phyloP scores from a whole-genome alignment of 2,797 vertebrate species.

The Periophthalmus magnuspinnatus region DNA sequence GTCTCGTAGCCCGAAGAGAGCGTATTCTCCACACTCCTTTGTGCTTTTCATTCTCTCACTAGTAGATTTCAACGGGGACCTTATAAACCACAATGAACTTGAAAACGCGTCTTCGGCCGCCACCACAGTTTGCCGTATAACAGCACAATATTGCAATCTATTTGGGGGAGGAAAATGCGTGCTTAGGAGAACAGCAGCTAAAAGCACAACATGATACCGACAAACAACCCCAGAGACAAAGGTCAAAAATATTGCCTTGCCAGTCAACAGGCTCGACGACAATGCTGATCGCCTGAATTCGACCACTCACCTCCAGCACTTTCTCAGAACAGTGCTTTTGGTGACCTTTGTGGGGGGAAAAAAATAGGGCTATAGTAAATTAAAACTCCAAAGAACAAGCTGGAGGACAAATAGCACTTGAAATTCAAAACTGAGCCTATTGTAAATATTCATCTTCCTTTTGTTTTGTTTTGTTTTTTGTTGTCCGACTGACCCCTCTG shows the following conservation, averaged over 20 bases:
- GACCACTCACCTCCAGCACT: conserved; percentile 50
- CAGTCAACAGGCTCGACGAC: conserved; percentile 55
- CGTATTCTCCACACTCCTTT: conserved; percentile 53
- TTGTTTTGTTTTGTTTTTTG: not conserved
- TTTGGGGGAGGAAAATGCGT: conserved; percentile 46
- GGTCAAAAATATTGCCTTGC: conserved; percentile 74
- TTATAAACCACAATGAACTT: conserved; percentile 30
- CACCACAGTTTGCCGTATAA: not conserved
- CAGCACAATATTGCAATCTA: conserved; percentile 32
- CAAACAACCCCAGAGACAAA: conserved; percentile 52
- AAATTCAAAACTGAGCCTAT: conserved; percentile 33
- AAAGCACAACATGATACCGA: conserved; percentile 68
- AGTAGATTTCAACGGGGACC: conserved; percentile 45
- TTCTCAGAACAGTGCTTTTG: conserved; percentile 52
- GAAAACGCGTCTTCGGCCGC: conserved; percentile 16
- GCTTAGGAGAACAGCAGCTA: conserved; percentile 49
- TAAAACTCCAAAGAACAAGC: conserved; percentile 48
- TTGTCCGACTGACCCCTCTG: not conserved
- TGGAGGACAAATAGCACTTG: conserved; percentile 44
- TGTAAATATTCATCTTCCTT: not conserved
- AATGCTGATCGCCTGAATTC: conserved; percentile 67
- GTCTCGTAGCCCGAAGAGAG: conserved; percentile 49
- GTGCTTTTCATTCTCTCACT: conserved; percentile 25
- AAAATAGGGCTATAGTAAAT: conserved; percentile 60
- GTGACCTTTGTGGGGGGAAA: conserved; percentile 56